A percentile compares a stretch with the other conserved stretches of the same genome.
phyloP scores from a whole-genome alignment of 2,888 invertebrate species.

The Yponomeuta plumbellus region DNA sequence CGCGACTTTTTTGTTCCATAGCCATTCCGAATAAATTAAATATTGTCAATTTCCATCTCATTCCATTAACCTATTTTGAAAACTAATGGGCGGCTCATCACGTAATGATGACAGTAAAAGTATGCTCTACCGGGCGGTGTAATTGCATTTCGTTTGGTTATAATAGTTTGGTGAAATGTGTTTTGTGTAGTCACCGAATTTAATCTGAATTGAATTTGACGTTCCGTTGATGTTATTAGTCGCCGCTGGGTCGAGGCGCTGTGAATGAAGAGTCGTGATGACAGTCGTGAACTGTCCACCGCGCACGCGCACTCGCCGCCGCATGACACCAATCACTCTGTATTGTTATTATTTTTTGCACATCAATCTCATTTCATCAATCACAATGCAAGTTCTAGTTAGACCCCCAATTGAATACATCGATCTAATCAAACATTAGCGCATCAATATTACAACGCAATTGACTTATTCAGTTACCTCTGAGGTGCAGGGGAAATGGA shows the following conservation, averaged over 20 bases:
- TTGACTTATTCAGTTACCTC: conserved; percentile 11
- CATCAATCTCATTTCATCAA: background rate
- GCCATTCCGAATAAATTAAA: background rate
- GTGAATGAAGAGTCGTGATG: conserved; percentile 46
- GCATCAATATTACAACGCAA: background rate
- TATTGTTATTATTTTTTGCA: conserved; percentile 17
- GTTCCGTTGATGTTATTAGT: conserved; percentile 37
- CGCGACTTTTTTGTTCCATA: background rate
- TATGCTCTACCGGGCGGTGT: conserved; percentile 18
- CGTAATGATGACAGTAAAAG: conserved; percentile 27
- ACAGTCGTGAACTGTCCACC: conserved; percentile 27
- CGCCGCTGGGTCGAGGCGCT: conserved; percentile 38
- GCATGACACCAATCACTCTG: conserved; percentile 18
- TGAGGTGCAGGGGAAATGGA: conserved; percentile 49
- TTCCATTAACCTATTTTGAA: background rate
- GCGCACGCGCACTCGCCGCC: conserved; percentile 19
- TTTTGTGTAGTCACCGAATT: conserved; percentile 33
- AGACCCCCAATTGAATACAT: background rate
- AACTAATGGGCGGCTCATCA: conserved; percentile 20
- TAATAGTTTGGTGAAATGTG: conserved; percentile 27
- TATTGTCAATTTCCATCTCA: background rate
- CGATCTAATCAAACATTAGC: conserved; percentile 7
- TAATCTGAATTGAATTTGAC: conserved; percentile 38
- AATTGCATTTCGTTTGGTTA: conserved; percentile 27
- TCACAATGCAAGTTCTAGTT: background rate